Conservation (phyloP, 2,113 vertebrate species). For the Psettodes erumei region DNA sequence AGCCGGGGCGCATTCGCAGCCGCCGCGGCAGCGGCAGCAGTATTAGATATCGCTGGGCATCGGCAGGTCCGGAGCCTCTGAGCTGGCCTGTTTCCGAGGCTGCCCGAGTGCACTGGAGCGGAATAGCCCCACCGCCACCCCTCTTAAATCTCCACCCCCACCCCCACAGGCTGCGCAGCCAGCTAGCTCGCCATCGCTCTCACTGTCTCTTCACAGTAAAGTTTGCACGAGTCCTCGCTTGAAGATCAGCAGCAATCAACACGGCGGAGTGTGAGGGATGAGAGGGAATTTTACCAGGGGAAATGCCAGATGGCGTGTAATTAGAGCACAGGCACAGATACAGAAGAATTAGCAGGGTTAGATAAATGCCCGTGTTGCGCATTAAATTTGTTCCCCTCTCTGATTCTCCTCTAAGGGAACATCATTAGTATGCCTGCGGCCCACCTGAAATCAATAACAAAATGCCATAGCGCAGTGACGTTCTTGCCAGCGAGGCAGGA, state of each 20-base stretch:
- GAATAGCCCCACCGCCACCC: conserved; percentile 37
- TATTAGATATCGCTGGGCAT: conserved; percentile 49
- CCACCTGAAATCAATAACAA: conserved; percentile 75
- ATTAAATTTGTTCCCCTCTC: conserved; percentile 65
- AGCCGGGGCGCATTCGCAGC: conserved; percentile 22
- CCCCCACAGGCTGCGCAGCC: conserved; percentile 43
- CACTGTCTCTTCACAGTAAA: conserved; percentile 61
- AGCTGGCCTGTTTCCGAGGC: conserved; percentile 50
- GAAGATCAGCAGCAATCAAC: conserved; percentile 75
- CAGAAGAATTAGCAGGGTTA: conserved; percentile 75
- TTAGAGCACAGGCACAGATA: conserved; percentile 76
- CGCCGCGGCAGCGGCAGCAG: conserved; percentile 20
- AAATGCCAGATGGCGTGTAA: conserved; percentile 81
- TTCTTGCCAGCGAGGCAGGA: conserved; percentile 55
- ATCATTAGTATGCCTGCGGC: conserved; percentile 68
- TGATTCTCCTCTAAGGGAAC: conserved; percentile 65
- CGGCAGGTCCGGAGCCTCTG: conserved; percentile 44
- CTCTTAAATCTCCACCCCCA: conserved; percentile 20
- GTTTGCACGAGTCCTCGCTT: conserved; percentile 71
- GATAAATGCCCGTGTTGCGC: conserved; percentile 74
- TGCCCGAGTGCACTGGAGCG: conserved; percentile 48
- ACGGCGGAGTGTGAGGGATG: conserved; percentile 70
- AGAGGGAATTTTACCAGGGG: conserved; percentile 76
- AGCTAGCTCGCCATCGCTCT: conserved; percentile 51
- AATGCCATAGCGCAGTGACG: conserved; percentile 62